phyloP scores from a whole-genome alignment of 2,888 invertebrate species.

The Julus scanicus region DNA sequence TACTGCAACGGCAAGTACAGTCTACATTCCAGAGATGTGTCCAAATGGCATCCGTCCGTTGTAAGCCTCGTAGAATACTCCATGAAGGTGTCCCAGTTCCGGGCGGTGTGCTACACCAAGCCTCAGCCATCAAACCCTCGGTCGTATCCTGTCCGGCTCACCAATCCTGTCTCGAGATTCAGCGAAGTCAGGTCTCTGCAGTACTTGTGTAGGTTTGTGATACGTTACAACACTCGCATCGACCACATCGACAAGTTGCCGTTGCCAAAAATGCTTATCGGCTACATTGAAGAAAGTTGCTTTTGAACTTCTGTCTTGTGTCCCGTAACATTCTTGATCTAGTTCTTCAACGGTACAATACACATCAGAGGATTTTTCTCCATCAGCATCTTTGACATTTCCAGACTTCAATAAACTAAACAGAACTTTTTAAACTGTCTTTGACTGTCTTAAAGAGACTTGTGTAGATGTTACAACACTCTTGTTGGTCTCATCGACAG shows the following conservation, averaged over 20 bases:
- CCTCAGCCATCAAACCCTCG: not conserved
- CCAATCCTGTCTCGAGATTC: conserved; percentile 40
- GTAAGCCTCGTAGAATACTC: conserved; percentile 30
- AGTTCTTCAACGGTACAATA: not conserved
- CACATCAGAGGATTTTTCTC: too few relatives aligned
- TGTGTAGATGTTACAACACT: too few relatives aligned
- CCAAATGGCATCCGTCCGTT: conserved; percentile 50
- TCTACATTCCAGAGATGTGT: conserved; percentile 17
- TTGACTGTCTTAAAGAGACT: too few relatives aligned
- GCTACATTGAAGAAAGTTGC: not conserved
- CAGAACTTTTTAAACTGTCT: too few relatives aligned
- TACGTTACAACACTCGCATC: conserved; percentile 44
- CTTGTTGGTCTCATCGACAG: too few relatives aligned
- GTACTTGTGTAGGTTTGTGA: conserved; percentile 46
- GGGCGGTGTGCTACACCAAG: conserved; percentile 49
- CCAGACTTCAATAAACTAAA: too few relatives aligned
- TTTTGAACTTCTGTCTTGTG: not conserved
- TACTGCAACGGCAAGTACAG: conserved; percentile 46
- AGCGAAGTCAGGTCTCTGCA: conserved; percentile 50
- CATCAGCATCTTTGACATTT: too few relatives aligned
- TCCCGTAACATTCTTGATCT: too few relatives aligned
- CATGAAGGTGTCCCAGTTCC: conserved; percentile 43
- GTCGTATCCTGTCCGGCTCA: conserved; percentile 51
- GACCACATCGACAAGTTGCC: conserved; percentile 44
- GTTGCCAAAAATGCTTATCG: conserved; percentile 36